Base-by-base conservation (phyloP, 92 coral and sea anemone species). In the Pocillopora grandis region DNA sequence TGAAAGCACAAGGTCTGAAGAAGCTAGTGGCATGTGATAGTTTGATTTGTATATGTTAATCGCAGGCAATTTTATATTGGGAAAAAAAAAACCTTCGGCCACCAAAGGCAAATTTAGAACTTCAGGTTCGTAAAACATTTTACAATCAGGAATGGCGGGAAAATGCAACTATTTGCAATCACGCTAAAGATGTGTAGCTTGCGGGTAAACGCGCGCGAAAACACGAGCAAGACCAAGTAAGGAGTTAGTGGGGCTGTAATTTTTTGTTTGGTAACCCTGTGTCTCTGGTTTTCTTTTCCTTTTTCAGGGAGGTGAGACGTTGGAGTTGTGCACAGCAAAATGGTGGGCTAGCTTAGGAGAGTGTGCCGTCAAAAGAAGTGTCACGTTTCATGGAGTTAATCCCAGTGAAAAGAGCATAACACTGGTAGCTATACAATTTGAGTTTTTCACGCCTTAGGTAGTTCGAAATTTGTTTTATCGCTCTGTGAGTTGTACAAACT, bases 301-400 rank as follows among this genome's bases (percentile, higher is more conserved):
- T 56, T 20, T 70, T 21, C 20, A 96, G 99, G 91, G 93, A 77
- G 96, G 95, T 1, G 75, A 76, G 68, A 96, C 95, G 10, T 61
- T 96, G 75, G 99, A 96, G 71, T 35, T 96, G 75, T 96, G 99
- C 71, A 78, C 95, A 7, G 99, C 96, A 8, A 92, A 90, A 76
- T 96, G 99, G 99, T 96, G 99, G 99, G 96, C 99, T 33, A 94
- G 94, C 84, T 88, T 92, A 52, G 93, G 95, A 35, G 98, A 92
- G 80, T 94, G 98, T 27, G 69, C 62, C 31, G 75, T 96, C 58
- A 77, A 78, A 66, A 81, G 90, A 55, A 83, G 76, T 52, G 73
- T 96, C 10, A 75, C 88, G 12, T 96, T 96, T 79, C 98, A 92
- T 80, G 96, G 99, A 42, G 83, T 92, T 33, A 86, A 77, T 76